Percentiles rank a stretch among this genome's conserved stretches.
Conservation (phyloP, 92 coral and sea anemone species). For the Epizoanthus fatuus region DNA sequence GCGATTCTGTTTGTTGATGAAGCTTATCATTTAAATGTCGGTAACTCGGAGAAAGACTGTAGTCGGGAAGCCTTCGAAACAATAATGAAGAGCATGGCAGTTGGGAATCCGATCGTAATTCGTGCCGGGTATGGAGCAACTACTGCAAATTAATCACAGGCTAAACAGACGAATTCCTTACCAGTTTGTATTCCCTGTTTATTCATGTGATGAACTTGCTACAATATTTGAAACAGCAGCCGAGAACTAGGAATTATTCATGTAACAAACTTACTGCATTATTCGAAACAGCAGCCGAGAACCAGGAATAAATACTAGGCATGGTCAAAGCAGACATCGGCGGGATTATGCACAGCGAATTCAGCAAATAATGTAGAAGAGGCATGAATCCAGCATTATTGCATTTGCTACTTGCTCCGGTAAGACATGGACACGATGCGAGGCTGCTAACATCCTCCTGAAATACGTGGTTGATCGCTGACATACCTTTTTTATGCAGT, state of each 20-base stretch:
- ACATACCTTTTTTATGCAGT: background rate
- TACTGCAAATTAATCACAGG: background rate
- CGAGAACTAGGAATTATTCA: background rate
- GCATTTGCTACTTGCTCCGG: background rate
- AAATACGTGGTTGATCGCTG: background rate
- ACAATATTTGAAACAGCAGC: no score
- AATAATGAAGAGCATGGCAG: slow-evolving; percentile 9
- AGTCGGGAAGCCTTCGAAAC: background rate
- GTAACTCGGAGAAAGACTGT: background rate
- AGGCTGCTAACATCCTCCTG: background rate
- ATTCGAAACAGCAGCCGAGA: background rate
- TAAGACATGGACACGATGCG: no score
- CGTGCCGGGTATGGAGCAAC: background rate
- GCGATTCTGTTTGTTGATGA: slow-evolving; percentile 18
- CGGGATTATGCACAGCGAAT: background rate
- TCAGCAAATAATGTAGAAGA: background rate
- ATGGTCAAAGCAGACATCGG: background rate
- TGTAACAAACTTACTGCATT: background rate
- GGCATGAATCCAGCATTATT: background rate
- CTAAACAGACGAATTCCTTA: background rate
- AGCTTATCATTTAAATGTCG: background rate
- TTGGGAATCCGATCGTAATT: background rate
- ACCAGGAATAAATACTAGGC: background rate
- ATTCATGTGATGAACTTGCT: no score
- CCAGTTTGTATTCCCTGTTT: background rate